Conservation (phyloP, 2,797 vertebrate genomes). For the Nothura maculosa region DNA sequence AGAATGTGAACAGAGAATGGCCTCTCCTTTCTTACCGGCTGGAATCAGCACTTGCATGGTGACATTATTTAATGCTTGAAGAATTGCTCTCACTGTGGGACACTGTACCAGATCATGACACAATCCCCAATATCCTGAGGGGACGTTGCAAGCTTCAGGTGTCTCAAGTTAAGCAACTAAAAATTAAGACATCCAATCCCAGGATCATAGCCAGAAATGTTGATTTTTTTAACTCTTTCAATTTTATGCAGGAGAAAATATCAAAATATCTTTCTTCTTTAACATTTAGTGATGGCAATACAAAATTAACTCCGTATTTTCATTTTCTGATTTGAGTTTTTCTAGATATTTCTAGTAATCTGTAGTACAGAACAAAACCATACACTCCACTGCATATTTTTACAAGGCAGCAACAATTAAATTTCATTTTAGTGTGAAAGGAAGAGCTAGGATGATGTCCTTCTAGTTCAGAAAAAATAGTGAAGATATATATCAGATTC, state of each 20-base stretch:
- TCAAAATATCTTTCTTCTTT: background rate
- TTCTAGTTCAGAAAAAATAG: background rate
- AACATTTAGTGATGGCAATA: background rate
- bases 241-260: background rate
- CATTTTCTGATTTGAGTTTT: background rate
- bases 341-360: background rate
- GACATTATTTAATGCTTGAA: background rate
- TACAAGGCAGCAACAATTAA: background rate
- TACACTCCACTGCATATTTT: background rate
- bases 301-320: background rate
- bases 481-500: background rate
- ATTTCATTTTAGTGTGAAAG: background rate
- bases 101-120: background rate
- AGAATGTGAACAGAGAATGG: background rate
- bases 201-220: background rate
- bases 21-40: background rate
- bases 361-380: background rate
- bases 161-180: background rate
- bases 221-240: background rate
- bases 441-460: background rate
- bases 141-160: accelerated
- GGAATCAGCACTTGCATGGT: background rate
- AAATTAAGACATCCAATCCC: background rate
- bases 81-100: background rate
- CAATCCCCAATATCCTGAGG: background rate